Percentiles rank a stretch among this genome's conserved stretches.
Conservation (phyloP, 2,888 invertebrate genomes). For the Neoscelio sp. region DNA sequence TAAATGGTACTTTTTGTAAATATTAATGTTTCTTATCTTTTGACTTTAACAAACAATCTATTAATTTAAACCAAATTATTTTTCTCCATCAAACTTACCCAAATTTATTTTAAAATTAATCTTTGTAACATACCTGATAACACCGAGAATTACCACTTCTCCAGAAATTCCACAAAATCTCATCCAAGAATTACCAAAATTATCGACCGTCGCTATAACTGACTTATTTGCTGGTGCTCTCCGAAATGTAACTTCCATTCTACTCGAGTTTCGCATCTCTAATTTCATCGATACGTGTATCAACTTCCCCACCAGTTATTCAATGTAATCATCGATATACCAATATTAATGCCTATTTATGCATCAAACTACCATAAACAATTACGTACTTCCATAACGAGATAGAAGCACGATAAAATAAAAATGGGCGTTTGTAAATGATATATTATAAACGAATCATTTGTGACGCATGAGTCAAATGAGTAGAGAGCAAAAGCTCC, state of each 20-base stretch:
- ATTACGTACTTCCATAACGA: slow-evolving; percentile 21
- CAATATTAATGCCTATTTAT: slow-evolving; percentile 20
- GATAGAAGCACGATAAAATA: slow-evolving; percentile 11
- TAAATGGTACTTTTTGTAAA: too few relatives aligned
- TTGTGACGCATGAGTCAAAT: slow-evolving; percentile 6
- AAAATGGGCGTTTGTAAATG: slow-evolving; percentile 29
- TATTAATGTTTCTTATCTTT: too few relatives aligned
- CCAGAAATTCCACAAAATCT: too few relatives aligned
- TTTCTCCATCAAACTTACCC: too few relatives aligned
- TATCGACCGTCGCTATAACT: too few relatives aligned
- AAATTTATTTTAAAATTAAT: too few relatives aligned
- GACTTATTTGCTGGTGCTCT: too few relatives aligned
- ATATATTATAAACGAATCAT: slow-evolving; percentile 11
- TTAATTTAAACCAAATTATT: too few relatives aligned
- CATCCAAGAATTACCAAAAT: too few relatives aligned
- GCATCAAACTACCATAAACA: slow-evolving; percentile 9
- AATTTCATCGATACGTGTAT: slow-evolving; percentile 19
- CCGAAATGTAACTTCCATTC: not conserved
- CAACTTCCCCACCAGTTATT: slow-evolving; percentile 1
- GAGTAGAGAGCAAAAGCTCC: not conserved
- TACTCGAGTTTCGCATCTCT: slow-evolving; percentile 22
- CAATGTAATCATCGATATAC: not conserved
- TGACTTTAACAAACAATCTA: too few relatives aligned
- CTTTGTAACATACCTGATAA: too few relatives aligned
- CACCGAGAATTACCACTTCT: too few relatives aligned